phyloP scores from a whole-genome alignment of 1,140 invertebrate species.

The Calosoma granatense region DNA sequence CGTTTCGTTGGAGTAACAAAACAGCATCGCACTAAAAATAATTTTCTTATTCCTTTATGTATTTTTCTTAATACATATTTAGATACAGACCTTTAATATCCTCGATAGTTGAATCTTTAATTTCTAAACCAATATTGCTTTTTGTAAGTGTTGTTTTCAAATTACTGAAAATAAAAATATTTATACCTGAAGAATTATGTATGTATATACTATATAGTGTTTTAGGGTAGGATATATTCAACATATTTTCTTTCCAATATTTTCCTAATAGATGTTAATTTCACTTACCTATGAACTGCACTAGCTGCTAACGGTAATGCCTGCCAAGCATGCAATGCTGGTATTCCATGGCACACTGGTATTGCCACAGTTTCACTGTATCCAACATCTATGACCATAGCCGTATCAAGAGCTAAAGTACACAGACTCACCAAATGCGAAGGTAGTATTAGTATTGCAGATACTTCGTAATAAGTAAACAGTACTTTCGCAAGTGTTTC shows the following conservation, averaged over 20 bases:
- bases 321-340: conserved; percentile 69
- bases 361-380: conserved; percentile 70
- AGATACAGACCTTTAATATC: conserved; percentile 49
- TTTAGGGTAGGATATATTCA: background rate
- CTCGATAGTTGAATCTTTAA: conserved; percentile 49
- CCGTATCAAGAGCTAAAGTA: conserved; percentile 65
- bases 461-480: conserved; percentile 86
- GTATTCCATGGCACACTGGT: conserved; percentile 77
- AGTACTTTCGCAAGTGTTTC: conserved; percentile 84
- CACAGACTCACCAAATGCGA: conserved; percentile 69
- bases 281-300: conserved; percentile 49
- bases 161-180: conserved; percentile 32
- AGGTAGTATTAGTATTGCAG: conserved; percentile 38
- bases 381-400: conserved; percentile 79
- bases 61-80: conserved; percentile 10
- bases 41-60: conserved; percentile 10
- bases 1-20: conserved; percentile 71
- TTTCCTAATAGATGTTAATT: background rate
- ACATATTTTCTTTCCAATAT: background rate
- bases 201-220: background rate
- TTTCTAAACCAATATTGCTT: conserved; percentile 36
- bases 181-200: too few relatives aligned
- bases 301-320: conserved; percentile 60
- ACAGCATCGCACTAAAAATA: conserved; percentile 52
- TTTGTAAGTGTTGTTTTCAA: conserved; percentile 35